Evolutionary conservation across 2,113 vertebrate species (phyloP).

Genomic region (Pavo muticus): DNA sequence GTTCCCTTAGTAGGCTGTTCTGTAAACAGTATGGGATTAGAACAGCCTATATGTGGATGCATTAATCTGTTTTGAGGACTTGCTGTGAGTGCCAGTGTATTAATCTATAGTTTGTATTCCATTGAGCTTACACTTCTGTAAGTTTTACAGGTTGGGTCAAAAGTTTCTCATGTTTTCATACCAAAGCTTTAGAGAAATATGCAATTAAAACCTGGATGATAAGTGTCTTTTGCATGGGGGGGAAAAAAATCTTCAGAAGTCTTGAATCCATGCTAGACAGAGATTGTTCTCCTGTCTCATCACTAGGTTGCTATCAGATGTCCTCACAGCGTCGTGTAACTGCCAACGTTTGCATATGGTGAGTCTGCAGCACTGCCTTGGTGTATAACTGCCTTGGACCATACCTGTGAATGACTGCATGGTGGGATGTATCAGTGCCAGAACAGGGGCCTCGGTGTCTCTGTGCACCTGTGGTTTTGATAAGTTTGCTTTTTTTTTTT

Average conservation of each 20-base stretch:
- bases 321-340: accelerated
- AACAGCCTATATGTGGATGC: background rate
- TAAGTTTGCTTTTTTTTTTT: background rate
- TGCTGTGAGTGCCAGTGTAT: background rate
- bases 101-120: background rate
- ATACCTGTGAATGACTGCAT: background rate
- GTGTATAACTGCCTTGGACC: background rate
- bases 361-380: accelerated
- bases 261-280: background rate
- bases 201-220: background rate
- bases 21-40: background rate
- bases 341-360: background rate
- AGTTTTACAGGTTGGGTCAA: background rate
- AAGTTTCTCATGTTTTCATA: accelerated
- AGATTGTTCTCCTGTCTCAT: background rate
- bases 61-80: background rate
- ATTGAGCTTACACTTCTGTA: background rate
- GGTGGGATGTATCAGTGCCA: background rate
- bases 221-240: background rate
- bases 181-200: background rate
- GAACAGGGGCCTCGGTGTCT: background rate
- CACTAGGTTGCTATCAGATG: background rate
- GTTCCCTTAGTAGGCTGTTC: background rate
- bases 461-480: background rate
- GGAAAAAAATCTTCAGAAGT: background rate